These are phyloP conservation scores for Bombus consobrinus DNA, from an alignment of 1,140 invertebrate species.

Conservation along the genomic window DNA sequence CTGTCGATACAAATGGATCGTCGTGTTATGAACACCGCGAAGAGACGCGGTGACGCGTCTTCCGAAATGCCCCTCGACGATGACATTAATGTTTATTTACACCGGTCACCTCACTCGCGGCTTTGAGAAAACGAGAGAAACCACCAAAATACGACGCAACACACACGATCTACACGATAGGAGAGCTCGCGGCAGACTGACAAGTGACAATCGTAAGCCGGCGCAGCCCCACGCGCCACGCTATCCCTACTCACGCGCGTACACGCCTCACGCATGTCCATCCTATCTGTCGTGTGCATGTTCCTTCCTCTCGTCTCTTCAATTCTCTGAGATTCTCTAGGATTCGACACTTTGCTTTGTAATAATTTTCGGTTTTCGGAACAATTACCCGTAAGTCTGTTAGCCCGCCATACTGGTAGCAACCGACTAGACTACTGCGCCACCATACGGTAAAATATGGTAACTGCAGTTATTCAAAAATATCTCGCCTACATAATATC, in stretches of 20 bases:
- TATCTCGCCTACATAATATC: background rate
- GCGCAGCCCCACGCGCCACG: conserved; percentile 62
- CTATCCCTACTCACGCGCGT: conserved; percentile 46
- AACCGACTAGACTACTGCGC: background rate
- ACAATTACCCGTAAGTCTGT: background rate
- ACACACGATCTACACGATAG: conserved; percentile 28
- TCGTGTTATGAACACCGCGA: conserved; percentile 31
- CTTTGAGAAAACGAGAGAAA: background rate
- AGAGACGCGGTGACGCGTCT: conserved; percentile 55
- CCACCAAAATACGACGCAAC: background rate
- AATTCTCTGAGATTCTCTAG: background rate
- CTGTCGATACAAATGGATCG: background rate
- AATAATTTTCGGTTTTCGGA: background rate
- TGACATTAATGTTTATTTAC: conserved; percentile 59
- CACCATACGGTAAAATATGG: background rate
- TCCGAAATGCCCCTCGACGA: conserved; percentile 19
- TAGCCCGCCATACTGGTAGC: background rate
- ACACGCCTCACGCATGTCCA: conserved; percentile 37
- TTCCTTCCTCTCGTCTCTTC: background rate
- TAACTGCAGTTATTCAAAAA: background rate
- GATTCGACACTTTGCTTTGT: background rate
- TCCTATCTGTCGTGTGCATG: background rate
- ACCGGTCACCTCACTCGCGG: conserved; percentile 11
- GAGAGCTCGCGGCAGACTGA: conserved; percentile 73
- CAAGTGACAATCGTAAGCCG: conserved; percentile 71